phyloP scores from a whole-genome alignment of 2,888 invertebrate species.

The Rosalia funebris region DNA sequence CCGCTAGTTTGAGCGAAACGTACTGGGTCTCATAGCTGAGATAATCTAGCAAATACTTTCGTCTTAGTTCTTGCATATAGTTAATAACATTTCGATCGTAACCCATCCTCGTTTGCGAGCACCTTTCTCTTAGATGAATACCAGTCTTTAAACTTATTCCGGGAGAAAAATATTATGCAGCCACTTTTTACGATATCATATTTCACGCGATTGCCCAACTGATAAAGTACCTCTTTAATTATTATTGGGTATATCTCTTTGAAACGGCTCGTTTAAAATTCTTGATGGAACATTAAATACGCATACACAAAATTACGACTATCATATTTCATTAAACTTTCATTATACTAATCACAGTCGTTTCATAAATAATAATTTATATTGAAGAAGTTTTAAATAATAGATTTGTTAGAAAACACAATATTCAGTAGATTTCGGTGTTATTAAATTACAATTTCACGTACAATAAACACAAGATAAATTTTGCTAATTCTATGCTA shows the following conservation, averaged over 20 bases:
- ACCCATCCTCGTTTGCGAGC: constrained; percentile 42
- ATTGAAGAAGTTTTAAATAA: background rate
- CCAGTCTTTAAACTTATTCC: constrained; percentile 28
- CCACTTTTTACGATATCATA: background rate
- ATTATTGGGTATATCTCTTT: background rate
- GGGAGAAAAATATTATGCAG: constrained; percentile 25
- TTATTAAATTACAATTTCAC: background rate
- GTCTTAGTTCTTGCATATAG: constrained; percentile 37
- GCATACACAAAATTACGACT: background rate
- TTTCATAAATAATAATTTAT: background rate
- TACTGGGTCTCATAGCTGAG: constrained; percentile 17
- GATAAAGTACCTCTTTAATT: background rate
- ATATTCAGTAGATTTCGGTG: background rate
- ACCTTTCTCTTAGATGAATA: constrained; percentile 46
- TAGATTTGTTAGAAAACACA: background rate
- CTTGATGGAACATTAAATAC: too few relatives aligned
- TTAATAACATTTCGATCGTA: constrained; percentile 42
- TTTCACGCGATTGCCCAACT: background rate
- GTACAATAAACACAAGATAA: background rate
- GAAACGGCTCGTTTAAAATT: background rate
- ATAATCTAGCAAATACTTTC: constrained; percentile 37
- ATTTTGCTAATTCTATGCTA: background rate
- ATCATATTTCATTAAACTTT: background rate
- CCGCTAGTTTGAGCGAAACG: background rate
- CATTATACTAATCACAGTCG: background rate